Evolutionary conservation across 2,888 invertebrate species (phyloP), one percentile per base, ranked within the genome.

Genomic region (Drosophila ezoana): DNA sequence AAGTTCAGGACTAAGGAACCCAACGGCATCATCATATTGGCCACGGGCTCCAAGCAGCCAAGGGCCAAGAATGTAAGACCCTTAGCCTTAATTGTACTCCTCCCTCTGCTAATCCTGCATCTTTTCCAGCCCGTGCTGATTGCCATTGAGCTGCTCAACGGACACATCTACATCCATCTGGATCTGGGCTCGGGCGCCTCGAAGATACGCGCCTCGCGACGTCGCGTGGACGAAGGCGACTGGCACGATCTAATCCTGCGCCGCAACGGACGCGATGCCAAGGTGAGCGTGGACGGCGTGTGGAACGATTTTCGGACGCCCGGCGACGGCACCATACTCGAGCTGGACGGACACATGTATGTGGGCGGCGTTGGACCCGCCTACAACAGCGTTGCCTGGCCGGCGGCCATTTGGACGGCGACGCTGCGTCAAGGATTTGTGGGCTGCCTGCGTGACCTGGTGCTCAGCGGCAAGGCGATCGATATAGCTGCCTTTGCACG

Each of bases 1-100:
- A 98, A 98, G 93, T 97, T 99, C 90, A 95, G 98, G 71, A 99
- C 99, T 47, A 97, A 97, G 91, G 98, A 99, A 92, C 96, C 97
- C 8, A 97, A 98, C 90, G 99, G 99, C 23, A 94, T 99, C 78
- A 95, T 99, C 59, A 95, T 99, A 91, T 97, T 98, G 94, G 98
- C 98, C 92, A 96, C 96, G 89, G 98, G 97, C 89, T 94, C 95
- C 62, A 94, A 95, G 89, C 95, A 95, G 89, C 95, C 95, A 81
- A 94, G 95, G 93, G 95, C 96, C 93, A 95, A 92, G 69, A 92
- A 92, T 70, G 92, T 92, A 81, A 90, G 89, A 68, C 10, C 8
- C 20, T 8, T 18, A 9, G 3, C 18, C 3, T 3, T 18, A 2
- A 13, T 35, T 35, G 4, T 1, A 11, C 10, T 23, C 1, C 16